phyloP scores from a whole-genome alignment of 2,797 vertebrate species.

The Centropyge bicolor region DNA sequence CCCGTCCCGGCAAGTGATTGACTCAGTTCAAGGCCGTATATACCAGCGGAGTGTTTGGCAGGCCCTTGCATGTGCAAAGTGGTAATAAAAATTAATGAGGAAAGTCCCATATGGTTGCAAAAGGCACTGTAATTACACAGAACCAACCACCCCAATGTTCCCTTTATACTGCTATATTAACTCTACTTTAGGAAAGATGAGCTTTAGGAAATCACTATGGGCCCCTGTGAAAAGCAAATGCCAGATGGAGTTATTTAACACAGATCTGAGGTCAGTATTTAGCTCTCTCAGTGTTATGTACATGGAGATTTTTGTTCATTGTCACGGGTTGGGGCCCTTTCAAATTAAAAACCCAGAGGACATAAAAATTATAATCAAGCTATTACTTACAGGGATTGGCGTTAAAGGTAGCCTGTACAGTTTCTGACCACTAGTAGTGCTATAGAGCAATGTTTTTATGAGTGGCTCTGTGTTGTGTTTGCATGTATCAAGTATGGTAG shows the following conservation, averaged over 20 bases:
- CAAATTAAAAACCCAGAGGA: neutral
- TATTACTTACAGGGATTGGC: neutral
- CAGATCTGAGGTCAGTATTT: conserved; percentile 12
- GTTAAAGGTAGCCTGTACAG: neutral
- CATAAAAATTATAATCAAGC: neutral
- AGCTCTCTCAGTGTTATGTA: neutral
- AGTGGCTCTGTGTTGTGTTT: neutral
- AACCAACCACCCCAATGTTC: neutral
- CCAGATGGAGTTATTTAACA: neutral
- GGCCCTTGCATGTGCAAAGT: conserved; percentile 23
- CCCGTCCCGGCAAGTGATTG: conserved; percentile 28
- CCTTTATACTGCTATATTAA: neutral
- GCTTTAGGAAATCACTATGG: neutral
- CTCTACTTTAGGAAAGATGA: neutral
- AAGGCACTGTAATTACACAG: neutral
- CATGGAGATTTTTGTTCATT: neutral
- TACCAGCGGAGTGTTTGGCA: conserved; percentile 19
- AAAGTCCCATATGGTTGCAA: conserved; percentile 18
- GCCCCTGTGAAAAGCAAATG: neutral
- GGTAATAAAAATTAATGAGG: conserved; percentile 27
- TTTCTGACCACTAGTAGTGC: neutral
- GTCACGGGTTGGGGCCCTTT: neutral
- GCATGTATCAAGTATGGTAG: too few species aligned
- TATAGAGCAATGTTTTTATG: neutral
- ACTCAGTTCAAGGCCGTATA: conserved; percentile 34